Evolutionary conservation across 1,140 invertebrate species (phyloP), one percentile per base, ranked within the genome.

Genomic region (Agraylea sexmaculata): DNA sequence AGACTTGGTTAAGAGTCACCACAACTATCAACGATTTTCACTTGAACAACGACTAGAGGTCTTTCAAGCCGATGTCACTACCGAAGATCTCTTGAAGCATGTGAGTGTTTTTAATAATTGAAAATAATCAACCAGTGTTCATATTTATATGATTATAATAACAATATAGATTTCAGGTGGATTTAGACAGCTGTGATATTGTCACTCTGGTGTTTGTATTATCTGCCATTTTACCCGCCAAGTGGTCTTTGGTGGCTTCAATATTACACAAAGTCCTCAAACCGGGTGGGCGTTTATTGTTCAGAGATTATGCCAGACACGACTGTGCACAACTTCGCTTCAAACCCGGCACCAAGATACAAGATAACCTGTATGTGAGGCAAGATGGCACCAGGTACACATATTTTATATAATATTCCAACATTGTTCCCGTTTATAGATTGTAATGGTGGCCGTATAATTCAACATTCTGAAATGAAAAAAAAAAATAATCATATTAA

Each of bases 281-380:
- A 45, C 82, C 79, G 1, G 87, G 83, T 13, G 94, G 92, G 11
- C 55, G 86, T 22, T 55, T 99, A 3, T 59, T 98, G 3, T 90
- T 99, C 51, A 66, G 96, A 51, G 96, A 99, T 68, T 99, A 99
- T 64, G 95, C 92, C 0, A 61, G 92, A n/a, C 91, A 95, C 57
- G 96, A 99, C 62, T 87, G 98, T 80, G 88, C 95, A 2, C 94
- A 98, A 60, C 53, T 99, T 2, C 67, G 94, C 34, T 98, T 97
- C 59, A 83, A 88, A 47, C 75, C 86, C 3, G 91, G 91, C 1
- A 80, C 87, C 56, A 96, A 97, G 63, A 86, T 97, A 42, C 58
- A 74, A 5, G 89, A 97, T 16, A 95, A 97, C 62, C 86, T 96
- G 50, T 99, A 99, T 58, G 84, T 90, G 59, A 65, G 96, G 16